Base-by-base conservation (phyloP, 2,888 invertebrate genomes). In the Dicycla oo region DNA sequence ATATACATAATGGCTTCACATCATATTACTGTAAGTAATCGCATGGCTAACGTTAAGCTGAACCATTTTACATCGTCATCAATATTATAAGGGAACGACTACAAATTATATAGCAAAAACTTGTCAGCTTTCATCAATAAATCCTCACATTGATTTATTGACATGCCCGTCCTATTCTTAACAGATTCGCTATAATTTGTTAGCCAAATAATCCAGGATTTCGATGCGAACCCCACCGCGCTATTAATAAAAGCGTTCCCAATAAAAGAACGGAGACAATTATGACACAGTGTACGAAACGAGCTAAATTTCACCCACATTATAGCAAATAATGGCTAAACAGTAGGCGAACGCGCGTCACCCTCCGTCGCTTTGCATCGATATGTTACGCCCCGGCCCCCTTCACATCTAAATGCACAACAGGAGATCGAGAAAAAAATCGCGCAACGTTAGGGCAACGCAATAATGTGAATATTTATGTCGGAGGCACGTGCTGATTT, bases 141-240 rank as follows among this genome's bases (percentile, higher is more conserved):
- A 94, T 93, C 93, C 91, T 74, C 87, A 89, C 86, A 89, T 92
- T 95, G 95, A 95, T 95, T 95, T 95, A 95, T 94, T 91, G 95
- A 94, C 94, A 92, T 91, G 92, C 91, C 89, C 92, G 91, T 94
- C 93, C 93, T 93, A 94, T 94, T 94, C 94, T 93, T 89, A 91
- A 91, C 94, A 93, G 94, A 95, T 94, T 94, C 93, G 89, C 92
- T 92, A 93, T 95, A 95, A 95, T 95, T 96, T 96, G 96, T 96
- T 95, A 95, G 93, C 94, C 94, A 95, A 96, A 95, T 95, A 95
- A 95, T 95, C 95, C 95, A 89, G 93, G 94, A 93, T 95, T 94
- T 93, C 84, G 91, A 91, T 93, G 94, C 92, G 86, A 76, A 86
- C 89, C 89, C 90, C 87, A 87, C 85, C 75, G 80, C 84, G 88